Percentiles rank a stretch among this genome's conserved stretches.
Conservation (phyloP, 2,888 invertebrate species). For the Drosophila monieri region DNA sequence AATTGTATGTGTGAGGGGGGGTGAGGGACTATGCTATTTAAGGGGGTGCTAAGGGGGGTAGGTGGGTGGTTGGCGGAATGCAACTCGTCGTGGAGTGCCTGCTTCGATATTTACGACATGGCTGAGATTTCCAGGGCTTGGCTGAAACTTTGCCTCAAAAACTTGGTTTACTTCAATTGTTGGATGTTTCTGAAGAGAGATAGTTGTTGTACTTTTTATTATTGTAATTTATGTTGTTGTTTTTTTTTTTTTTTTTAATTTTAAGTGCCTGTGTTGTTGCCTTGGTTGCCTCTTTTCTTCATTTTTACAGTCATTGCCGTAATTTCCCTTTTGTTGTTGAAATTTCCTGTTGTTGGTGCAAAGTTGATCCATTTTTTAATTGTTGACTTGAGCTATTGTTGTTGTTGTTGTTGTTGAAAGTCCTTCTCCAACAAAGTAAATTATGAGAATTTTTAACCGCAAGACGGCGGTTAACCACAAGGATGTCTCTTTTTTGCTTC, state of each 20-base stretch:
- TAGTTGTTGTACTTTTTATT: constrained; percentile 2
- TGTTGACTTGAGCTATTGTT: neutral
- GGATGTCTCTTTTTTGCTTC: constrained; percentile 9
- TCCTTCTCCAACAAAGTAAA: constrained; percentile 26
- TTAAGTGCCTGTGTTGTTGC: neutral
- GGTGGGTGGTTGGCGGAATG: constrained; percentile 4
- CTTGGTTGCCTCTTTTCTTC: neutral
- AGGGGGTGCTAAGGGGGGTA: too few species aligned
- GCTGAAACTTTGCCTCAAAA: constrained; percentile 40
- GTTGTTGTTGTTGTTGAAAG: neutral
- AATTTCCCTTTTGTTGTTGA: constrained; percentile 1
- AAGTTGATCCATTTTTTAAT: constrained; percentile 1
- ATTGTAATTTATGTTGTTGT: neutral
- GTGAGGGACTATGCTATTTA: too few species aligned
- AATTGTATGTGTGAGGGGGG: too few species aligned
- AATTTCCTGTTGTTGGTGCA: neutral
- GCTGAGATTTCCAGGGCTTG: constrained; percentile 47
- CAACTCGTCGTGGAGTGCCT: constrained; percentile 39
- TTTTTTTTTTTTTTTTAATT: neutral
- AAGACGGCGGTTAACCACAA: constrained; percentile 41
- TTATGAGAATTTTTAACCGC: constrained; percentile 4
- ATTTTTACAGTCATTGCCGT: neutral
- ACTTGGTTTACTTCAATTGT: constrained; percentile 33
- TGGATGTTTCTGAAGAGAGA: neutral
- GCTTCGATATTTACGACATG: constrained; percentile 51